A percentile compares a stretch with the other conserved stretches of the same genome.
phyloP scores from a whole-genome alignment of 2,113 vertebrate species.

The Engystomops pustulosus region DNA sequence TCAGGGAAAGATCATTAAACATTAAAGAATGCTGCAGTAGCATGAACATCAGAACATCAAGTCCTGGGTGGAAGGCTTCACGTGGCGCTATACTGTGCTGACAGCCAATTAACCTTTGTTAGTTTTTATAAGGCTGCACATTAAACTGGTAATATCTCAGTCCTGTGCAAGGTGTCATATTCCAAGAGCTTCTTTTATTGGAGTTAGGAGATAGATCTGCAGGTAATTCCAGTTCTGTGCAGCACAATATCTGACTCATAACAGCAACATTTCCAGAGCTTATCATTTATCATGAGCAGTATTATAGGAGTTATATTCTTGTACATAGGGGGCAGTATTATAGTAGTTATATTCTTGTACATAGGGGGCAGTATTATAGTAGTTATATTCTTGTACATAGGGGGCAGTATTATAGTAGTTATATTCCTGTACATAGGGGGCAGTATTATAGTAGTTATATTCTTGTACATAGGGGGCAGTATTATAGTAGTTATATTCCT shows the following conservation, averaged over 20 bases:
- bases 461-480: constrained; percentile 4
- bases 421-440: background rate
- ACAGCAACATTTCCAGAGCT: too few relatives aligned
- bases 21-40: too few relatives aligned
- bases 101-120: constrained; percentile 15
- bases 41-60: background rate
- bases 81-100: background rate
- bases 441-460: constrained; percentile 15
- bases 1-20: background rate
- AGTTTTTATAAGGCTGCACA: background rate
- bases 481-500: too few relatives aligned
- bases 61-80: background rate
- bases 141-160: background rate
- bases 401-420: background rate
- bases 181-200: background rate
- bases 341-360: constrained; percentile 6
- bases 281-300: background rate
- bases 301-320: background rate
- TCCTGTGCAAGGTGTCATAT: background rate
- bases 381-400: constrained; percentile 5
- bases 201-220: background rate
- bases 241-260: background rate
- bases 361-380: background rate
- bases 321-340: too few relatives aligned
- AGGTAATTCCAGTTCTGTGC: background rate